Conservation (phyloP, 2,797 vertebrate genomes). For the Myoxocephalus aenaeus region DNA sequence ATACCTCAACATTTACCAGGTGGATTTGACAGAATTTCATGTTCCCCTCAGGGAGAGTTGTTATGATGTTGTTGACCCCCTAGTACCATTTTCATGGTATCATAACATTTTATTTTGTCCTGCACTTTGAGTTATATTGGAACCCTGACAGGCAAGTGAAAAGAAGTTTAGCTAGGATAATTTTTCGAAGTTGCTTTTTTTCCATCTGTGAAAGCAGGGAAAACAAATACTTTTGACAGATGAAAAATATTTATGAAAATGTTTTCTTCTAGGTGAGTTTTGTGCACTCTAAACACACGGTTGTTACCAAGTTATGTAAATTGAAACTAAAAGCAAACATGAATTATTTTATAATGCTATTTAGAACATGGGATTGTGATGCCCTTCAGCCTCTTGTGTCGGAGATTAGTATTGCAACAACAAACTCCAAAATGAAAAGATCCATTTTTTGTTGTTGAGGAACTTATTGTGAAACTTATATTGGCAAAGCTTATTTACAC, state of each 20-base stretch:
- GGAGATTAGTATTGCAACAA: neutral
- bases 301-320: neutral
- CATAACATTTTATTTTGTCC: neutral
- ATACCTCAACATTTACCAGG: neutral
- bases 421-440: neutral
- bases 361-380: neutral
- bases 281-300: neutral
- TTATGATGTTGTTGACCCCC: neutral
- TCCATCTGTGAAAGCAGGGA: neutral
- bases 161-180: neutral
- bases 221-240: neutral
- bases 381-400: neutral
- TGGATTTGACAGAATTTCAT: neutral
- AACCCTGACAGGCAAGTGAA: neutral
- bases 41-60: neutral
- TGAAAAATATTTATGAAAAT: neutral
- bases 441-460: no score
- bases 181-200: neutral
- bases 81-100: neutral
- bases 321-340: neutral
- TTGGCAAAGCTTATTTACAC: neutral
- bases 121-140: neutral
- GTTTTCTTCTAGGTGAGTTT: neutral
- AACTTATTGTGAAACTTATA: neutral
- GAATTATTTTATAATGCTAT: neutral